Evolutionary conservation across 1,140 invertebrate species (phyloP), one percentile per base, ranked within the genome.

Genomic region (Rhyzopertha dominica): DNA sequence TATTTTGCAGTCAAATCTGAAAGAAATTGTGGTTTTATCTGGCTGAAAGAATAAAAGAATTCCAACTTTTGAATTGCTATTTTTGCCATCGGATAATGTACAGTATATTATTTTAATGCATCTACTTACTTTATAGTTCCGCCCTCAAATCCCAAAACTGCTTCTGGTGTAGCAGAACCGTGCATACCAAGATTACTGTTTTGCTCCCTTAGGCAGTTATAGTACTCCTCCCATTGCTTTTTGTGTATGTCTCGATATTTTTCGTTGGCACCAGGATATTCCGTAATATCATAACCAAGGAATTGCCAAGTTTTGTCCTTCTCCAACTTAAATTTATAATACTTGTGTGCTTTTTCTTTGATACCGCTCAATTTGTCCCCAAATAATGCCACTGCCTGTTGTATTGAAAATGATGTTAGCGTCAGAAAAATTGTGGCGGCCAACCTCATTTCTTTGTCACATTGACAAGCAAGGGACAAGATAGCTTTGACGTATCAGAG

Each of bases 211-310:
- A 76, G 57, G 56, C 74, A 76, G 7, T 62, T 26, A 31, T 76
- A 75, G 61, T 76, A 76, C n/a, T 66, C 54, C 14, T 69, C 22
- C 74, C 74, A 76, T 44, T 69, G 63, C 13, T 66, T 45, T 43
- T 44, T 51, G 38, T 74, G 63, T 38, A 67, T 56, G 26, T 65
- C 36, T 47, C 58, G 36, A 22, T 63, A 54, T 23, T 64, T 61
- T 22, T 54, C 34, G 47, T 73, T 69, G 7, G 53, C 52, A 25
- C 66, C 60, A 16, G 74, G 72, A 62, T 71, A 76, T 56, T 74
- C 71, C 5, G 64, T 54, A 23, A 64, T 47, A 44, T 64, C 60
- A 23, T 65, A 42, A 30, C 70, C 62, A 9, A 68, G 35, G 45
- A 67, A 61, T 43, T 64, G 51, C 47, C 54, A 54, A 10, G 65